A percentile compares a stretch with the other conserved stretches of the same genome.
phyloP scores from a whole-genome alignment of 2,113 vertebrate genomes.

The Passer montanus region DNA sequence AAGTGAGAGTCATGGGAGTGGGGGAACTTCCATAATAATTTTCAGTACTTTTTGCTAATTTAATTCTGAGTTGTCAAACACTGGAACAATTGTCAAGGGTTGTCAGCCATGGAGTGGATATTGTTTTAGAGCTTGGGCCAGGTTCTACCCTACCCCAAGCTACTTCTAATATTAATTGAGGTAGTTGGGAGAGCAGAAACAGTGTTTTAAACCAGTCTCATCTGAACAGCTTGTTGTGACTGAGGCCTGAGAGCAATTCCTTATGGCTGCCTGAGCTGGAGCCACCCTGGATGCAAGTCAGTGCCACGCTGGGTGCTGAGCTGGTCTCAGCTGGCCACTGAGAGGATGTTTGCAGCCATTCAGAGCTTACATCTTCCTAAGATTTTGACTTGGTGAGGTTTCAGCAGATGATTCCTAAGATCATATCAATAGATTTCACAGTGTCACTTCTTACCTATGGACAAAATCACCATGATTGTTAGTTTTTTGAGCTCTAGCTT shows the following conservation, averaged over 20 bases:
- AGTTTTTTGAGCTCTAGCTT: not conserved
- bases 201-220: not conserved
- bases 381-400: not conserved
- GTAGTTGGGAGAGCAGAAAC: not conserved
- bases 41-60: not conserved
- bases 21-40: not conserved
- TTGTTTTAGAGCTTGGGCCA: not conserved
- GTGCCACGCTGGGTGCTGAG: fast-evolving
- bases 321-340: not conserved
- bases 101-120: not conserved
- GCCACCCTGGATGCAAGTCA: not conserved
- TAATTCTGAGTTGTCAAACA: not conserved
- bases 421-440: not conserved
- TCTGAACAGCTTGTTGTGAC: not conserved
- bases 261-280: not conserved
- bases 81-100: not conserved
- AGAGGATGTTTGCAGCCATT: not conserved
- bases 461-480: not conserved
- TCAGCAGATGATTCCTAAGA: not conserved
- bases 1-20: not conserved
- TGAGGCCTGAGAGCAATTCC: not conserved
- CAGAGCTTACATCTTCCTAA: not conserved
- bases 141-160: not conserved
- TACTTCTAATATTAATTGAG: not conserved
- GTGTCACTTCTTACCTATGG: not conserved